Base-by-base conservation (phyloP, 2,797 vertebrate species). In the Geotrypetes seraphini region DNA sequence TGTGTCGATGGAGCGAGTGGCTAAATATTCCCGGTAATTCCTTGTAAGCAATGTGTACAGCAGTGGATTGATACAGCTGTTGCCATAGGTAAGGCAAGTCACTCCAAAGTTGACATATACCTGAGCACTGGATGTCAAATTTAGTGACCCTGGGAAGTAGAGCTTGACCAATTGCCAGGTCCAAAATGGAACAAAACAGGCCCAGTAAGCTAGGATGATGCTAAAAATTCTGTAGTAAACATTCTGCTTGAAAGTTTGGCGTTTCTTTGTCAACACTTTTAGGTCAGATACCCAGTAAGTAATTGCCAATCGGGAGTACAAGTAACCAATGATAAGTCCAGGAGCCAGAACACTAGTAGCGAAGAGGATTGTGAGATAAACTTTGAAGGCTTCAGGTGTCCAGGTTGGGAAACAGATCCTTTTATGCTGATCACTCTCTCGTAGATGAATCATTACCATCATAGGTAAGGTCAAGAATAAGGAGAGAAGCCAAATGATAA, bases 141-240 rank as follows among this genome's bases (percentile, higher is more conserved):
- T 71, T 31, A 87, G 56, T 3, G 69, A 54, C 23, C 83, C 68
- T 0, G 60, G 54, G 6, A 66, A 57, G 39, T 90, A 90, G 1
- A 88, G 65, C 33, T 79, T 39, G 0, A 76, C 73, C 7, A 92
- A 66, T 56, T 92, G 89, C 88, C 89, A 92, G 9, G 70, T 78
- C 88, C 88, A 94, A 52, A 92, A 92, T 2, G 86, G 89, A 23
- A 91, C 49, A 46, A 90, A 90, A 40, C 90, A 92, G 8, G 75
- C 73, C 88, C 89, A 91, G 50, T 87, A 87, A 2, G 70, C 77
- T 34, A 81, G 55, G 2, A 92, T 55, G 0, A 89, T 87, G 64
- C 75, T 56, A 2, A 84, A 85, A 41, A 87, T 84, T 70, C 88
- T 85, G 1, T 66, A 63, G 13, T 85, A 60, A 0, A 91, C 71